Conservation (phyloP, 2,888 invertebrate species). For the Oligia strigilis region DNA sequence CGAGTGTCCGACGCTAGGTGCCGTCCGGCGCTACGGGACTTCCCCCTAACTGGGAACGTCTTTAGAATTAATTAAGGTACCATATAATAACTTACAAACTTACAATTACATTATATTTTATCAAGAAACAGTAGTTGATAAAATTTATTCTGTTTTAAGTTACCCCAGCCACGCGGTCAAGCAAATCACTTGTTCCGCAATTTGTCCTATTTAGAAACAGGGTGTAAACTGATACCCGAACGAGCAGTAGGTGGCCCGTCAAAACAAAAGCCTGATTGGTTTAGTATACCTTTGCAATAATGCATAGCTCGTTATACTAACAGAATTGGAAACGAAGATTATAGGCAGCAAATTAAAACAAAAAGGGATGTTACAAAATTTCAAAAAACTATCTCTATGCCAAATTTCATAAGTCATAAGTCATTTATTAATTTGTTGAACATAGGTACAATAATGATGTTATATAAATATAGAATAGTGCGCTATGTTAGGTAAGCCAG, state of each 20-base stretch:
- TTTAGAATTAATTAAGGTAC: neutral
- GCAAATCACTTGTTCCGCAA: conserved; percentile 17
- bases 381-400: too few relatives aligned
- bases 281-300: neutral
- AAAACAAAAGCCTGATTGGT: conserved; percentile 10
- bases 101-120: neutral
- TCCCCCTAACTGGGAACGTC: neutral
- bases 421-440: too few relatives aligned
- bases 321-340: neutral
- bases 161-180: conserved; percentile 22
- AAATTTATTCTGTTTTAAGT: neutral
- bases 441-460: too few relatives aligned
- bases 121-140: neutral
- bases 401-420: too few relatives aligned
- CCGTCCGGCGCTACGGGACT: too few relatives aligned
- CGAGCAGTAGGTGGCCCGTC: neutral
- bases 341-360: neutral
- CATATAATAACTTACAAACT: too few relatives aligned
- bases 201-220: conserved; percentile 18
- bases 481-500: too few relatives aligned
- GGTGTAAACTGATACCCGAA: conserved; percentile 11
- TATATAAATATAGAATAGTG: too few relatives aligned
- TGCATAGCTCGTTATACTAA: neutral
- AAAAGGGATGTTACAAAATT: too few relatives aligned
- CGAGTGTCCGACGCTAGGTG: too few relatives aligned